A percentile compares a stretch with the other conserved stretches of the same genome.
These are phyloP conservation scores for Platichthys stellatus DNA, from an alignment of 2,113 vertebrate species.

Conservation along the genomic window DNA sequence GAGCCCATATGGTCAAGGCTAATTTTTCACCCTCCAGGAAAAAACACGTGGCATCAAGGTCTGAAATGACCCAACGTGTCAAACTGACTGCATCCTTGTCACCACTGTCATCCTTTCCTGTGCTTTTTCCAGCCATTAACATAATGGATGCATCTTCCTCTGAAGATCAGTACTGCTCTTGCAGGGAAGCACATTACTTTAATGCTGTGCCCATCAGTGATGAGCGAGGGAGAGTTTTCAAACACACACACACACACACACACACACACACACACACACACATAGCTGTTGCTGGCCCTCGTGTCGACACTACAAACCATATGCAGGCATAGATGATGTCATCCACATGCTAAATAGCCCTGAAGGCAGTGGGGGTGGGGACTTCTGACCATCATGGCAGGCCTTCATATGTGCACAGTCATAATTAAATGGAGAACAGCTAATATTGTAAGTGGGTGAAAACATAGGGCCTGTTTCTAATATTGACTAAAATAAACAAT, in stretches of 20 bases:
- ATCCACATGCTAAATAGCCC: constrained; percentile 48
- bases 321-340: constrained; percentile 59
- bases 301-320: constrained; percentile 8
- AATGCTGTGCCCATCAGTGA: constrained; percentile 11
- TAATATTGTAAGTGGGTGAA: not conserved
- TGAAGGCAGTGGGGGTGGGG: constrained; percentile 33
- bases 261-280: constrained; percentile 9
- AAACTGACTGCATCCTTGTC: constrained; percentile 33
- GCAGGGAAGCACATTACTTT: constrained; percentile 35
- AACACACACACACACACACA: not conserved
- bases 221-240: constrained; percentile 13
- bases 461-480: not conserved
- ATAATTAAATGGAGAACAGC: not conserved
- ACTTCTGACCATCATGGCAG: constrained; percentile 17
- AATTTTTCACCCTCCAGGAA: not conserved
- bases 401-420: not conserved
- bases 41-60: not conserved
- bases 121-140: constrained; percentile 54
- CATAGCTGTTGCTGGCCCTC: constrained; percentile 16
- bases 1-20: not conserved
- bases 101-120: constrained; percentile 33
- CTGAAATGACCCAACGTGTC: constrained; percentile 17
- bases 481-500: not conserved
- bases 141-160: constrained; percentile 63
- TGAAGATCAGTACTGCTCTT: constrained; percentile 21